A percentile compares a stretch with the other conserved stretches of the same genome.
phyloP scores from a whole-genome alignment of 2,113 vertebrate species.

The Ptilorrhoa leucosticta region DNA sequence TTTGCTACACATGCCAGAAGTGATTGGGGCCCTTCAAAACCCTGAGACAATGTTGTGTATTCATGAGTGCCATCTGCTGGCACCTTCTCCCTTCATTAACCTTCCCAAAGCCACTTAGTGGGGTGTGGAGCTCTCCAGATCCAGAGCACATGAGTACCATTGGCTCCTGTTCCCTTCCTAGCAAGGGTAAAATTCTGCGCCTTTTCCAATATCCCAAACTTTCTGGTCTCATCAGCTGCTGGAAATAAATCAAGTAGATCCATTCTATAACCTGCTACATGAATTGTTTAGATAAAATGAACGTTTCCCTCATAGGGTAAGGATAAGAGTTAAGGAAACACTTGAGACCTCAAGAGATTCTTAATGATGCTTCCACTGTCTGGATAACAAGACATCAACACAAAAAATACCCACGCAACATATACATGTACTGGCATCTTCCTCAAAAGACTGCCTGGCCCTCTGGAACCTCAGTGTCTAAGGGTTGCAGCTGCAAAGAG shows the following conservation, averaged over 20 bases:
- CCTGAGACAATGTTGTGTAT: neutral
- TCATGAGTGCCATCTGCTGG: slow-evolving; percentile 48
- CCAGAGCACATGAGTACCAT: neutral
- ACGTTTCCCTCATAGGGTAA: neutral
- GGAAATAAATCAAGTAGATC: neutral
- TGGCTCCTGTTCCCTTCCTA: neutral
- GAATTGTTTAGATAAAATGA: neutral
- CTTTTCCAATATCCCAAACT: neutral
- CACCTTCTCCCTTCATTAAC: neutral
- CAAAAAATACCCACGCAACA: neutral
- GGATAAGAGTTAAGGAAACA: neutral
- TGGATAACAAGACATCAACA: neutral
- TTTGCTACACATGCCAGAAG: neutral
- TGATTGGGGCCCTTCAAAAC: neutral
- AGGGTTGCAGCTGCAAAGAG: neutral
- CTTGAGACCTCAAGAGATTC: neutral
- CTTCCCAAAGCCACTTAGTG: neutral
- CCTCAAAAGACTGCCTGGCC: neutral
- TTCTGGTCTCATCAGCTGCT: neutral
- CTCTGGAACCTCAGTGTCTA: neutral
- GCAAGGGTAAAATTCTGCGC: neutral
- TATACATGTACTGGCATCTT: neutral
- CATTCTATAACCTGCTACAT: neutral
- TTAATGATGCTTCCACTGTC: neutral
- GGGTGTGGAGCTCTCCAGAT: neutral